These are phyloP conservation scores for Gymnocheta viridis DNA, from an alignment of 2,888 invertebrate species.

Conservation along the genomic window DNA sequence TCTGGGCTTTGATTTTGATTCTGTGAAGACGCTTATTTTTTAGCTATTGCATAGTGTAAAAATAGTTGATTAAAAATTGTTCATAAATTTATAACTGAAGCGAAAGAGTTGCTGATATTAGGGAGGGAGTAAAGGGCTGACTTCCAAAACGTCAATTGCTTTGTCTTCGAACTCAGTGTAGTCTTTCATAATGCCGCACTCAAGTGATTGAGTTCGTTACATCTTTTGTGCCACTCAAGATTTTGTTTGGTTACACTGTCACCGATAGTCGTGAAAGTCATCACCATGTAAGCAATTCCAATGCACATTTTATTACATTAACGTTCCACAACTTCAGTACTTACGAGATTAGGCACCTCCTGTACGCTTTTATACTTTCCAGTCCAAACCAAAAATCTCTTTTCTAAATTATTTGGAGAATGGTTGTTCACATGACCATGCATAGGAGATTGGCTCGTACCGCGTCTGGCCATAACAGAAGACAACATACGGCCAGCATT, in stretches of 20 bases:
- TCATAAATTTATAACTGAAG: too few relatives aligned
- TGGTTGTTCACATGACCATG: conserved; percentile 60
- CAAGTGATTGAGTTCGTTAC: conserved; percentile 83
- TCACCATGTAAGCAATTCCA: conserved; percentile 87
- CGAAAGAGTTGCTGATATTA: too few relatives aligned
- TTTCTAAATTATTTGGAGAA: conserved; percentile 83
- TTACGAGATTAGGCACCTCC: conserved; percentile 87
- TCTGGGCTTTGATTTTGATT: too few relatives aligned
- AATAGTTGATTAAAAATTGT: too few relatives aligned
- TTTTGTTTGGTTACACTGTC: conserved; percentile 87
- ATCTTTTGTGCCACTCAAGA: conserved; percentile 88
- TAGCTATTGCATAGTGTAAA: too few relatives aligned
- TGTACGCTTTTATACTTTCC: conserved; percentile 88
- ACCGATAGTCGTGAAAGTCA: conserved; percentile 85
- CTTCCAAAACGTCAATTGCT: too few relatives aligned
- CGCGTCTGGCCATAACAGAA: conserved; percentile 6
- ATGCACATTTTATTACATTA: conserved; percentile 89
- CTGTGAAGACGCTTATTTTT: too few relatives aligned
- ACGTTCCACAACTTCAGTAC: conserved; percentile 86
- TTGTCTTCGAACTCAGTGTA: too few relatives aligned
- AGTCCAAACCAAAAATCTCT: conserved; percentile 89
- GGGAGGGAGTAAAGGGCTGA: too few relatives aligned
- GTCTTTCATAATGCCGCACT: too few relatives aligned
- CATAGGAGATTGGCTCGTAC: conserved; percentile 24
- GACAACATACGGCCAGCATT: neutral